These are phyloP conservation scores for Larimichthys polyactis DNA, from an alignment of 2,113 vertebrate genomes.

Conservation along the genomic window DNA sequence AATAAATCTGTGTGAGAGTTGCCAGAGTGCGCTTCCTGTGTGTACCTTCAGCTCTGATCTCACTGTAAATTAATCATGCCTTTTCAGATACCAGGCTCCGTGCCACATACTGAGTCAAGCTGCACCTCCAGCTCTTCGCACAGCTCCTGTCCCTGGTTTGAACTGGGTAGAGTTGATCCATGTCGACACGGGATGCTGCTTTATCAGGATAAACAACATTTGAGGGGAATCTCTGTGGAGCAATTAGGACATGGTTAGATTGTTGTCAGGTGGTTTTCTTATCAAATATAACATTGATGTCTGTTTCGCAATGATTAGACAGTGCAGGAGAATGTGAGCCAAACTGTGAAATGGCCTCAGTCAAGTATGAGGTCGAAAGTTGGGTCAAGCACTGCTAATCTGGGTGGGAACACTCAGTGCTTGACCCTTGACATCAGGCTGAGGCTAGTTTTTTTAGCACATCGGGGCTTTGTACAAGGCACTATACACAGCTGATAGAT, in stretches of 20 bases:
- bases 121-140: slow-evolving; percentile 28
- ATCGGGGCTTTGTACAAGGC: background rate
- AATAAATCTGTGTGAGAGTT: slow-evolving; percentile 16
- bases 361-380: slow-evolving; percentile 10
- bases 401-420: slow-evolving; percentile 25
- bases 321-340: slow-evolving; percentile 1
- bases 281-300: background rate
- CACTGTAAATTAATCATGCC: slow-evolving; percentile 70
- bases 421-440: slow-evolving; percentile 42
- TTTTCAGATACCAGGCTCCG: slow-evolving; percentile 66
- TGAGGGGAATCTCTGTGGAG: slow-evolving; percentile 23
- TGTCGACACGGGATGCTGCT: slow-evolving; percentile 12
- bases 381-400: slow-evolving; percentile 35
- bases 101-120: slow-evolving; percentile 55
- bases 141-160: slow-evolving; percentile 56
- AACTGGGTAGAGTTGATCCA: slow-evolving; percentile 39
- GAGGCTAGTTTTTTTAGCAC: slow-evolving; percentile 4
- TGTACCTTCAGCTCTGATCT: slow-evolving; percentile 61
- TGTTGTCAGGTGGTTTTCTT: slow-evolving; percentile 9
- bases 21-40: slow-evolving; percentile 18
- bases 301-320: background rate
- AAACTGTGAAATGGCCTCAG: slow-evolving; percentile 1
- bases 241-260: slow-evolving; percentile 35
- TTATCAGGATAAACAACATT: slow-evolving; percentile 13
- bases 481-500: background rate